Percentiles rank a stretch among this genome's conserved stretches.
Conservation (phyloP, 2,888 invertebrate species). For the Diplolepis rosae region DNA sequence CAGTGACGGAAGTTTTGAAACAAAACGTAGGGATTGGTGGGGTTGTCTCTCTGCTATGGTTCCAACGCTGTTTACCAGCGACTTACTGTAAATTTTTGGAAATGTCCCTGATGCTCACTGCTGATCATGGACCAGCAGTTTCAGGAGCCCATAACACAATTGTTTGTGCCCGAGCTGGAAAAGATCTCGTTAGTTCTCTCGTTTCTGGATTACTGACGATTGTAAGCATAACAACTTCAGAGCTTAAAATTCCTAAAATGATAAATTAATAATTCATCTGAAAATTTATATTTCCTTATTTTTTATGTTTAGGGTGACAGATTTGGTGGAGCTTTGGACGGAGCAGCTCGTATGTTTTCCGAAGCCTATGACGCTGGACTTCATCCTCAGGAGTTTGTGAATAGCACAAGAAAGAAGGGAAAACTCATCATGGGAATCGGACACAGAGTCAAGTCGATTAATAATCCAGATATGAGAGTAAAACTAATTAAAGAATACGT, state of each 20-base stretch:
- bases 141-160: constrained; percentile 99
- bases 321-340: constrained; percentile 98
- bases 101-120: constrained; percentile 98
- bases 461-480: constrained; percentile 99
- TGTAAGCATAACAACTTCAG: constrained; percentile 84
- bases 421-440: constrained; percentile 99
- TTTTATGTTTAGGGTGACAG: constrained; percentile 86
- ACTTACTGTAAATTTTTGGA: constrained; percentile 98
- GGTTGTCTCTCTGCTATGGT: constrained; percentile 97
- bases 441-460: constrained; percentile 92
- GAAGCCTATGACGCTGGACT: constrained; percentile 95
- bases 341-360: constrained; percentile 97
- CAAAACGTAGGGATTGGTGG: constrained; percentile 98
- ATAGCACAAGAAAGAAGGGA: constrained; percentile 96
- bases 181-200: constrained; percentile 96
- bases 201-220: constrained; percentile 98
- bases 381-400: constrained; percentile 99
- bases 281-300: constrained; percentile 23
- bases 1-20: constrained; percentile 90
- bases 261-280: too few relatives aligned
- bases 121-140: constrained; percentile 99
- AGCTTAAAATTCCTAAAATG: too few relatives aligned
- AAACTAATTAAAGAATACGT: constrained; percentile 98
- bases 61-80: constrained; percentile 95
- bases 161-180: constrained; percentile 97